Conservation (phyloP, 2,888 invertebrate genomes). For the Platycheirus albimanus region DNA sequence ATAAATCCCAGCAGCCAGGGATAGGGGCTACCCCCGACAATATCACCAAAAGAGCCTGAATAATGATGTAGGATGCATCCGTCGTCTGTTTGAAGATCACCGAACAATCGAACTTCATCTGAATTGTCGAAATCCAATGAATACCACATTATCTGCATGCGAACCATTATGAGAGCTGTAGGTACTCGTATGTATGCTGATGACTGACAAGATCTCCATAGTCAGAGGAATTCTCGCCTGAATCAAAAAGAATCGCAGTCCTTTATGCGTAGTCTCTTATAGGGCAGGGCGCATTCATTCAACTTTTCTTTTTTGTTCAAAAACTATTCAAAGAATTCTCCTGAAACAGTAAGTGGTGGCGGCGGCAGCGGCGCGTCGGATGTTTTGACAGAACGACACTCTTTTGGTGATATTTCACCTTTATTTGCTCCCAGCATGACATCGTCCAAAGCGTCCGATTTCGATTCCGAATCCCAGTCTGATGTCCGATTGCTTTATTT, state of each 20-base stretch:
- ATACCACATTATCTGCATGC: constrained; percentile 48
- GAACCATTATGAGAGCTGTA: constrained; percentile 62
- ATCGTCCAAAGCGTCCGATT: constrained; percentile 45
- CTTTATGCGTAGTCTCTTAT: constrained; percentile 9
- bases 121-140: constrained; percentile 59
- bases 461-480: constrained; percentile 25
- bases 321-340: constrained; percentile 72
- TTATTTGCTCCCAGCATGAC: constrained; percentile 70
- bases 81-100: constrained; percentile 62
- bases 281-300: constrained; percentile 20
- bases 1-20: constrained; percentile 58
- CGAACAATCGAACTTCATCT: constrained; percentile 43
- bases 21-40: too few species aligned
- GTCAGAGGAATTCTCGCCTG: constrained; percentile 39
- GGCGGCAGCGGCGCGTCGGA: constrained; percentile 56
- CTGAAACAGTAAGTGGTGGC: constrained; percentile 70
- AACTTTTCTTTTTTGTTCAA: constrained; percentile 46
- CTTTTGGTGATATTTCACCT: constrained; percentile 72
- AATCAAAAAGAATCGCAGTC: constrained; percentile 10
- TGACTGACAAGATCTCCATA: constrained; percentile 51
- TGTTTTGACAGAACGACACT: constrained; percentile 74
- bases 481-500: constrained; percentile 70
- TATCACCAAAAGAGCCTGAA: too few species aligned
- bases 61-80: constrained; percentile 56
- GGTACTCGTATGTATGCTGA: constrained; percentile 22